Conservation (phyloP, 2,113 vertebrate genomes). For the Myotis yumanensis region DNA sequence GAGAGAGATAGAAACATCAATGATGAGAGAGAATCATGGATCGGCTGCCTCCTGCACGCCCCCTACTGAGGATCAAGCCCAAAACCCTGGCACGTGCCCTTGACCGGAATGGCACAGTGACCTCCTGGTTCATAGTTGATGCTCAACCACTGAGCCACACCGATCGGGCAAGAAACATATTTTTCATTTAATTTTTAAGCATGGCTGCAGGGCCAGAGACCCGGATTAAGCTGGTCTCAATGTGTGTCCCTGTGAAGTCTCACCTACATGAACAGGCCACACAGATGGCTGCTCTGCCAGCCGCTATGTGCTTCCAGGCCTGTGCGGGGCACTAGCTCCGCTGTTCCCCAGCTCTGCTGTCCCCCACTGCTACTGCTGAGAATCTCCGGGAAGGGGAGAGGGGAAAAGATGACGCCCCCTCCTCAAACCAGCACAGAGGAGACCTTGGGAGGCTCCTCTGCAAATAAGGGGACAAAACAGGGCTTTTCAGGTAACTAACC, state of each 20-base stretch:
- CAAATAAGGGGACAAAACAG: not conserved
- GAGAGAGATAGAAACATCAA: no score
- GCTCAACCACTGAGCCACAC: no score
- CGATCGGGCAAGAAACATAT: no score
- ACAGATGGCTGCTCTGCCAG: no score
- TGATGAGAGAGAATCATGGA: no score
- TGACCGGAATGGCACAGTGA: no score
- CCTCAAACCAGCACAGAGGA: not conserved
- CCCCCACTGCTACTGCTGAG: not conserved
- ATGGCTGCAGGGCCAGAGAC: not conserved
- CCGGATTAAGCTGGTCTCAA: not conserved
- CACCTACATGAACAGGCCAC: not conserved
- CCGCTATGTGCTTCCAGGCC: not conserved
- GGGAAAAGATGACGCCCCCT: not conserved
- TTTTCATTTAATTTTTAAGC: not conserved
- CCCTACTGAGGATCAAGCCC: no score
- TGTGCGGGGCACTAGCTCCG: fast-evolving
- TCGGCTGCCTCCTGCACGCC: no score
- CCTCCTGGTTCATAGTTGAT: no score
- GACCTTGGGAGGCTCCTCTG: not conserved
- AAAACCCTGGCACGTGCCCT: no score
- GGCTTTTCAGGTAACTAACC: not conserved
- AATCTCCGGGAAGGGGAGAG: not conserved
- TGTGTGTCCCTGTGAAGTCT: not conserved
- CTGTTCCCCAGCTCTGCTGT: not conserved